Conservation (phyloP, 2,888 invertebrate genomes). For the Pollenia angustigena region DNA sequence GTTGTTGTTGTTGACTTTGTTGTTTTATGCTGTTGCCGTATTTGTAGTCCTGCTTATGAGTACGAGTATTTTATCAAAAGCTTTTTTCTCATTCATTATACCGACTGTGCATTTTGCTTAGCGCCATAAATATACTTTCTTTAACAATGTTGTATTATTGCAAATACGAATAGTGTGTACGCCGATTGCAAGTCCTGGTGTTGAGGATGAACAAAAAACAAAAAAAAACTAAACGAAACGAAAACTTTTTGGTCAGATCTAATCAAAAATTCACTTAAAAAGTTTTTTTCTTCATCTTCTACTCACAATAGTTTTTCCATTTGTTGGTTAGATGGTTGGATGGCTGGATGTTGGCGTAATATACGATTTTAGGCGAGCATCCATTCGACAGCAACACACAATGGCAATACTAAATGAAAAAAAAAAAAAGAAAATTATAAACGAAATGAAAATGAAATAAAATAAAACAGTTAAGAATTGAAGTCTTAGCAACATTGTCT, state of each 20-base stretch:
- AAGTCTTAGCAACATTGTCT: slow-evolving; percentile 69
- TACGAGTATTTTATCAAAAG: slow-evolving; percentile 58
- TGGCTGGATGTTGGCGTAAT: slow-evolving; percentile 47
- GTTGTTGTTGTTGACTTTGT: background rate
- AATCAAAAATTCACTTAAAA: slow-evolving; percentile 83
- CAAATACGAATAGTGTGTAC: slow-evolving; percentile 49
- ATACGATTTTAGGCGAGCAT: slow-evolving; percentile 57
- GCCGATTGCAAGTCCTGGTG: slow-evolving; percentile 75
- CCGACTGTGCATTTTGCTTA: slow-evolving; percentile 51
- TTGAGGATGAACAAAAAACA: slow-evolving; percentile 44
- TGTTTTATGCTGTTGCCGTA: background rate
- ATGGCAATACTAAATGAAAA: slow-evolving; percentile 36
- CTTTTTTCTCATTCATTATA: slow-evolving; percentile 28
- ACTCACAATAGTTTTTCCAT: slow-evolving; percentile 74
- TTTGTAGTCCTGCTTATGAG: slow-evolving; percentile 23
- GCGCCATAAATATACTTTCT: slow-evolving; percentile 46
- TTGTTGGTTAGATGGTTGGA: slow-evolving; percentile 55
- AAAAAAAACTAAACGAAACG: slow-evolving; percentile 24
- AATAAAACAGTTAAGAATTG: slow-evolving; percentile 55
- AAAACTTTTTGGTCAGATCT: slow-evolving; percentile 81
- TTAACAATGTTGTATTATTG: slow-evolving; percentile 58
- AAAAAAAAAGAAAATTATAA: slow-evolving; percentile 38
- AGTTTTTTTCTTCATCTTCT: slow-evolving; percentile 73
- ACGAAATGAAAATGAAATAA: slow-evolving; percentile 53
- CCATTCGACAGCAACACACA: slow-evolving; percentile 50